A percentile compares a stretch with the other conserved stretches of the same genome.
Evolutionary conservation across 1,140 invertebrate species (phyloP).

Genomic region (Euglossa dilemma): DNA sequence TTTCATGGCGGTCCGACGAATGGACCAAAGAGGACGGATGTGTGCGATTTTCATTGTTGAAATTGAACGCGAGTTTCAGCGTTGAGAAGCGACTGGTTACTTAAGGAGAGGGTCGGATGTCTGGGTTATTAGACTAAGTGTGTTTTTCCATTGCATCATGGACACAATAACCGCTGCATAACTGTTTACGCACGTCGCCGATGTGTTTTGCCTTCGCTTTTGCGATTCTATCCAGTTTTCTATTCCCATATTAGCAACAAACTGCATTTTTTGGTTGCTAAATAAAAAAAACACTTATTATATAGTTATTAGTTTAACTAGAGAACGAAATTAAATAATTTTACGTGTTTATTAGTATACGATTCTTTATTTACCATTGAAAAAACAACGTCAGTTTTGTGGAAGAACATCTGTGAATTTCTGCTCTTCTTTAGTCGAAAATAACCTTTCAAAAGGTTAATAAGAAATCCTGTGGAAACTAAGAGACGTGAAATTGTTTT

Average conservation of each 20-base stretch:
- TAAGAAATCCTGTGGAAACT: no score
- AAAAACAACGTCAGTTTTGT: no score
- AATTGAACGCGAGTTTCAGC: constrained; percentile 1
- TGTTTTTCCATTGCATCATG: constrained; percentile 14
- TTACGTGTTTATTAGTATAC: no score
- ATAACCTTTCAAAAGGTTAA: no score
- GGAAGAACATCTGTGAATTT: no score
- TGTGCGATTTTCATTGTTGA: constrained; percentile 14
- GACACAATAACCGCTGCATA: background rate
- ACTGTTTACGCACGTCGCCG: background rate
- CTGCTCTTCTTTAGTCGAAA: no score
- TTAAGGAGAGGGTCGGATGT: constrained; percentile 27
- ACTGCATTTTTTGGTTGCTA: no score
- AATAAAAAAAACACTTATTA: no score
- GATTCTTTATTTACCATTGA: no score
- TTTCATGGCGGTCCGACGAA: background rate
- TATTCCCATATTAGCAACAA: background rate
- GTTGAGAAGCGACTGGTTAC: background rate
- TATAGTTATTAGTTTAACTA: no score
- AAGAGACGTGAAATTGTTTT: no score
- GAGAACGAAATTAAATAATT: no score
- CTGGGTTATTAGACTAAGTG: constrained; percentile 39
- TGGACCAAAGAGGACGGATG: background rate
- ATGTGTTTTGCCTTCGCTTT: background rate
- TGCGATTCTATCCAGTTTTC: background rate